Percentiles rank a stretch among this genome's conserved stretches.
Evolutionary conservation across 2,113 vertebrate species (phyloP).

Genomic region (Thamnophis sirtalis): DNA sequence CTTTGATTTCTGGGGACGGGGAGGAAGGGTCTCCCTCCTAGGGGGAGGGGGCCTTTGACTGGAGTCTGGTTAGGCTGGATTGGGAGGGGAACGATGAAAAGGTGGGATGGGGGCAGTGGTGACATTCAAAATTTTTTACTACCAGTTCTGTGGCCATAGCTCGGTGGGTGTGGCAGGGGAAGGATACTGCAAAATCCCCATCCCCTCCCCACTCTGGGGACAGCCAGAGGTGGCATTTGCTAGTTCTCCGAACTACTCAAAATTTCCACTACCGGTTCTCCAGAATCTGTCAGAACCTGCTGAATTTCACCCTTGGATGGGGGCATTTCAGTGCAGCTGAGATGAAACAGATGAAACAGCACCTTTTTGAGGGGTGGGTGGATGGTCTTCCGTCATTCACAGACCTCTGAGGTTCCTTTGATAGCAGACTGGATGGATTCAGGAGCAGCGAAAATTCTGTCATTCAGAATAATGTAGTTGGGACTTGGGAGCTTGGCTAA

Average conservation of each 20-base stretch:
- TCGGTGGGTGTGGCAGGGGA: too few relatives aligned
- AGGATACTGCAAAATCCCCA: too few relatives aligned
- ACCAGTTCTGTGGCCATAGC: too few relatives aligned
- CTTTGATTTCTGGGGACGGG: neutral
- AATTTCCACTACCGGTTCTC: too few relatives aligned
- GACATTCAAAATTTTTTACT: too few relatives aligned
- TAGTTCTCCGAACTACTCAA: too few relatives aligned
- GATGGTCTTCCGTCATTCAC: neutral
- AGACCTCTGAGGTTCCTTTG: neutral
- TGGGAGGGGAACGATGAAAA: neutral
- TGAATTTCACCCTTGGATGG: too few relatives aligned
- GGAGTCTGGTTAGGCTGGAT: neutral
- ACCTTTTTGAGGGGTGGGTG: neutral
- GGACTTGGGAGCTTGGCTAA: too few relatives aligned
- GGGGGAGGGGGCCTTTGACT: accelerated
- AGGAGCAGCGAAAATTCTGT: neutral
- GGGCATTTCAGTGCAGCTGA: neutral
- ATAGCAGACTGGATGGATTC: neutral
- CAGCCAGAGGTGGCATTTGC: too few relatives aligned
- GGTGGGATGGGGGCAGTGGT: neutral
- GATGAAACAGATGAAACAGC: neutral
- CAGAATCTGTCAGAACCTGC: too few relatives aligned
- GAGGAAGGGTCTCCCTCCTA: too few relatives aligned
- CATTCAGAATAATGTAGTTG: neutral
- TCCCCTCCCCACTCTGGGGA: too few relatives aligned